phyloP scores from a whole-genome alignment of 1,140 invertebrate species.

The Caerostris extrusa region DNA sequence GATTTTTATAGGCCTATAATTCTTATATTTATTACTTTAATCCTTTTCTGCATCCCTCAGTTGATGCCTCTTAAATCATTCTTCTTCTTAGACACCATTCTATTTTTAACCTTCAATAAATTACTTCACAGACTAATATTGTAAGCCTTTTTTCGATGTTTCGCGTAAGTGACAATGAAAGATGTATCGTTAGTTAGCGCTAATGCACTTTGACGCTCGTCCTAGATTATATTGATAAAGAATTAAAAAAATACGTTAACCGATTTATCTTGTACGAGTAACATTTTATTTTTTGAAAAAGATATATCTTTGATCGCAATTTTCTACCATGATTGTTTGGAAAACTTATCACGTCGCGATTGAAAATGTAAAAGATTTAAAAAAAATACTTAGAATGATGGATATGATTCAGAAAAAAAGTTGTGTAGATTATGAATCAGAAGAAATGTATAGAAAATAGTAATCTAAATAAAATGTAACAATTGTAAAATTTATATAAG shows the following conservation, averaged over 20 bases:
- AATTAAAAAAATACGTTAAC: not conserved
- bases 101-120: not conserved
- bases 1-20: too few species aligned
- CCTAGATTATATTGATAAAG: not conserved
- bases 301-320: not conserved
- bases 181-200: not conserved
- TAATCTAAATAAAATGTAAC: too few species aligned
- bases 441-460: too few species aligned
- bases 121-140: not conserved
- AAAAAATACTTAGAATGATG: not conserved
- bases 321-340: not conserved
- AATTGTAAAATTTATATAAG: too few species aligned
- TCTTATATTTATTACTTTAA: too few species aligned
- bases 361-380: not conserved
- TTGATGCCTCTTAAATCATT: not conserved
- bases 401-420: too few species aligned
- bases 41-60: not conserved
- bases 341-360: not conserved
- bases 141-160: not conserved
- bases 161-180: not conserved
- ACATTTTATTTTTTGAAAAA: not conserved
- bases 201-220: not conserved
- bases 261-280: not conserved
- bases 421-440: too few species aligned
- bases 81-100: not conserved